Base-by-base conservation (phyloP, 2,113 vertebrate genomes). In the Kryptolebias marmoratus region DNA sequence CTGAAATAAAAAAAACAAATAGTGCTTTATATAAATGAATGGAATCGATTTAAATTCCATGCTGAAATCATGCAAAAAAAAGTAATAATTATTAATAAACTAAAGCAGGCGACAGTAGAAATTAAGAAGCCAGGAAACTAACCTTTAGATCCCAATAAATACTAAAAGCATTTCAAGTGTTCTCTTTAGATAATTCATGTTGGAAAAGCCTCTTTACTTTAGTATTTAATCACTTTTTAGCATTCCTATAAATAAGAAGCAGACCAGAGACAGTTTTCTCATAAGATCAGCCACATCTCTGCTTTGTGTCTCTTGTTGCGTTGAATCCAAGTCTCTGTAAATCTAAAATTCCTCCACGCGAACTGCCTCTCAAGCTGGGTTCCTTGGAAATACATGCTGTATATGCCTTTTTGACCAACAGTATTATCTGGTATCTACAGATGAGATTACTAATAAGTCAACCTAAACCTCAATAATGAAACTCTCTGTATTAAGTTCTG, bases 321-420 rank as follows among this genome's bases (percentile, higher is more conserved):
- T 42, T 18, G 50, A 28, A 73, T 31, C 79, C 39, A 5, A 64
- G 16, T 15, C 16, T 64, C 16, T 50, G 15, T 65, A 56, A 61
- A 49, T 64, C 78, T 62, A 27, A 81, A 75, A 54, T 60, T 56
- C 32, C 61, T 61, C 61, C 55, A 63, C 42, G 42, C 18, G 49
- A 36, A 22, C 53, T n/a, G 22, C 14, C 61, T 30, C 7, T 65
- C 30, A 22, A 64, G 11, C 11, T 47, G 28, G 15, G 18, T 42
- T 52, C 27, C 32, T 62, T 42, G 11, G 67, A 64, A 42, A 16
- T 32, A 44, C 77, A 52, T 63, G 47, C 52, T 75, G 16, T 52
- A 12, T 39, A 16, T 31, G 2, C 8, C 18, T 57, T 18, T 10
- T 36, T 42, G 5, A 42, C 5, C 5, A 42, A 42, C 5, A 42